Conservation (phyloP, 2,888 invertebrate genomes). For the Fragum sueziense region DNA sequence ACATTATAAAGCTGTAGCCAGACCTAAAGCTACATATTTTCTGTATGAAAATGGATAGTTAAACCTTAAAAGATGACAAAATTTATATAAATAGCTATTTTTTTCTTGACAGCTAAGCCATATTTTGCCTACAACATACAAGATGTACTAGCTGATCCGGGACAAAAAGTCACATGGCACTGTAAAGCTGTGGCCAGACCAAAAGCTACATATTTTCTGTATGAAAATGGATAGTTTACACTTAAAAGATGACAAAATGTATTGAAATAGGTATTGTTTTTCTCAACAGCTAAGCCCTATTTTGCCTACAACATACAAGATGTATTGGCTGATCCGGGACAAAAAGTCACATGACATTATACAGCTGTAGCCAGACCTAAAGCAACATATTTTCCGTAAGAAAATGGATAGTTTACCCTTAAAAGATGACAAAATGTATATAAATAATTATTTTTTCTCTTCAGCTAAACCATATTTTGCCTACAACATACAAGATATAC, state of each 20-base stretch:
- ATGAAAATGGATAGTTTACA: slow-evolving; percentile 44
- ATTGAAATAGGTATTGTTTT: too few relatives aligned
- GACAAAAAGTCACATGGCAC: slow-evolving; percentile 47
- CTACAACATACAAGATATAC: slow-evolving; percentile 40
- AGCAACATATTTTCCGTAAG: slow-evolving; percentile 54
- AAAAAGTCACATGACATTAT: slow-evolving; percentile 49
- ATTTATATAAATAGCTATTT: too few relatives aligned
- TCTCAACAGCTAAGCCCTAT: slow-evolving; percentile 52
- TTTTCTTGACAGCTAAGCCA: slow-evolving; percentile 47
- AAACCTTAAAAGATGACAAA: too few relatives aligned
- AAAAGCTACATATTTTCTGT: slow-evolving; percentile 52
- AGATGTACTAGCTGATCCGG: slow-evolving; percentile 52
- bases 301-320: slow-evolving; percentile 45
- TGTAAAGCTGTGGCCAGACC: slow-evolving; percentile 58
- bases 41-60: too few relatives aligned
- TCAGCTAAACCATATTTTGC: slow-evolving; percentile 56
- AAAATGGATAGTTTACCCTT: slow-evolving; percentile 39
- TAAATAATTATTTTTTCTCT: slow-evolving; percentile 19
- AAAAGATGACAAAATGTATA: slow-evolving; percentile 17
- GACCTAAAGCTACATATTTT: slow-evolving; percentile 51
- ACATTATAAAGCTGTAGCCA: slow-evolving; percentile 54
- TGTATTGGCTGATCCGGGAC: slow-evolving; percentile 51
- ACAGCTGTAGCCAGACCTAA: slow-evolving; percentile 54
- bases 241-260: slow-evolving; percentile 13
- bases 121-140: slow-evolving; percentile 47